These are phyloP conservation scores for Agriotes lineatus DNA, from an alignment of 2,888 invertebrate species.

Conservation along the genomic window DNA sequence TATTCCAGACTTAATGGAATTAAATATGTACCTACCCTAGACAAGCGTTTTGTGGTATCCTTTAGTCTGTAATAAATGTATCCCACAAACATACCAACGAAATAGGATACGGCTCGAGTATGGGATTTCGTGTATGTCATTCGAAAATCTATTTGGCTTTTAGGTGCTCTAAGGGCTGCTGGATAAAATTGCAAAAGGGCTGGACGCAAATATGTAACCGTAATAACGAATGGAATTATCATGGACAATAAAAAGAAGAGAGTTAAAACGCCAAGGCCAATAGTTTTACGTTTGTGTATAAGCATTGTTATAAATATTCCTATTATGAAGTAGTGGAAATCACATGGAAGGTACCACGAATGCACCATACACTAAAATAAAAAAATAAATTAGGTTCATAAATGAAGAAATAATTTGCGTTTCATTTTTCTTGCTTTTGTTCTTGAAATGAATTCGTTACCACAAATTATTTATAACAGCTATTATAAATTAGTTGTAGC, in stretches of 20 bases:
- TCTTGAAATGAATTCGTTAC: too few species aligned
- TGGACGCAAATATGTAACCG: conserved; percentile 67
- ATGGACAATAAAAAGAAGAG: conserved; percentile 65
- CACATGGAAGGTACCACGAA: conserved; percentile 79
- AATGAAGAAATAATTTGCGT: too few species aligned
- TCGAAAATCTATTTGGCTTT: conserved; percentile 69
- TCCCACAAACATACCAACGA: conserved; percentile 71
- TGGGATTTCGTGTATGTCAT: conserved; percentile 73
- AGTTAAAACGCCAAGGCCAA: conserved; percentile 64
- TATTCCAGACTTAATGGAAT: too few species aligned
- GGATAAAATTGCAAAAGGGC: conserved; percentile 71
- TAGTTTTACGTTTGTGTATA: conserved; percentile 63
- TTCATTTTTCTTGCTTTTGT: too few species aligned
- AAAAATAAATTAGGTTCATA: too few species aligned
- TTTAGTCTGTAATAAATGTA: conserved; percentile 65
- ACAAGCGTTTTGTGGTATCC: conserved; percentile 55
- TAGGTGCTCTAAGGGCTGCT: conserved; percentile 69
- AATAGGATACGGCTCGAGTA: conserved; percentile 71
- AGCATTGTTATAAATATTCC: conserved; percentile 68
- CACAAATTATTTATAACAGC: too few species aligned
- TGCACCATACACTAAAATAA: conserved; percentile 74
- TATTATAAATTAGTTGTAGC: too few species aligned
- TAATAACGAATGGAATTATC: conserved; percentile 69
- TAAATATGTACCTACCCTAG: conserved; percentile 64
- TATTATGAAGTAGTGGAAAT: conserved; percentile 76